A percentile compares a stretch with the other conserved stretches of the same genome.
phyloP scores from a whole-genome alignment of 2,888 invertebrate species.

The Lordiphosa fenestrarum region DNA sequence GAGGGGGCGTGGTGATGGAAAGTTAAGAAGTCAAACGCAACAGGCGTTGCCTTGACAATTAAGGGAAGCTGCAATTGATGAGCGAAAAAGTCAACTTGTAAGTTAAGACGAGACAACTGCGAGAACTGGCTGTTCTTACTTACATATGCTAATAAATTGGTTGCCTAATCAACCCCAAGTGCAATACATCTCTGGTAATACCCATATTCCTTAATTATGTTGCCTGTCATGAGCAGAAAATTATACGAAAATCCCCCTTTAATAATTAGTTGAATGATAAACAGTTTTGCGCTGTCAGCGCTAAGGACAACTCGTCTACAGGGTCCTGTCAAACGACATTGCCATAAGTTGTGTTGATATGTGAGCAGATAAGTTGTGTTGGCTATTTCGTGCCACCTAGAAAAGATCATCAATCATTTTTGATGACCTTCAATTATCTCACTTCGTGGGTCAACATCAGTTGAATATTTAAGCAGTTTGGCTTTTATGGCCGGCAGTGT shows the following conservation, averaged over 20 bases:
- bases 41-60: too few species aligned
- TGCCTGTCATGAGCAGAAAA: constrained; percentile 17
- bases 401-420: constrained; percentile 66
- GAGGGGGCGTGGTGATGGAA: too few species aligned
- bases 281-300: constrained; percentile 26
- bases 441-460: constrained; percentile 20
- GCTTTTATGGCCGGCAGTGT: constrained; percentile 49
- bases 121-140: too few species aligned
- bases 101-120: too few species aligned
- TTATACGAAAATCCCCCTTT: neutral
- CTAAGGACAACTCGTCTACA: neutral
- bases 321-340: constrained; percentile 3
- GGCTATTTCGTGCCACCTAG: neutral
- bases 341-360: constrained; percentile 30
- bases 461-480: constrained; percentile 58
- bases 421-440: constrained; percentile 43
- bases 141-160: too few species aligned
- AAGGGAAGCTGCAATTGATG: too few species aligned
- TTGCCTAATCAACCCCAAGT: too few species aligned
- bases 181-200: neutral
- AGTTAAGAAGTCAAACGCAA: too few species aligned
- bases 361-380: constrained; percentile 1
- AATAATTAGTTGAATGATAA: constrained; percentile 31
- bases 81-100: too few species aligned
- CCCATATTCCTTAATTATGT: neutral